These are phyloP conservation scores for Odontamblyopus lacepedii DNA, from an alignment of 2,797 vertebrate genomes.

Conservation along the genomic window DNA sequence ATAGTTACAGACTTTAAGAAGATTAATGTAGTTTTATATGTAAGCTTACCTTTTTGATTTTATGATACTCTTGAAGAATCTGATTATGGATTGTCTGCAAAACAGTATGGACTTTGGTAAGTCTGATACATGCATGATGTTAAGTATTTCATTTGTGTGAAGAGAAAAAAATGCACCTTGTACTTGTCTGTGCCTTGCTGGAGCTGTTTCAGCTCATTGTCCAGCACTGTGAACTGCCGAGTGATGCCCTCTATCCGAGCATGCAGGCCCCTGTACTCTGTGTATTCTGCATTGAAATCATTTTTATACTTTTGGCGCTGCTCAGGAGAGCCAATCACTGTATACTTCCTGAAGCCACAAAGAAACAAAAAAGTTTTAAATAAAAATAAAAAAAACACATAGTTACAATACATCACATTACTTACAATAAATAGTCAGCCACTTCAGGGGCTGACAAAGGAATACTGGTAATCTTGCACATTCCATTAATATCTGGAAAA, in stretches of 20 bases:
- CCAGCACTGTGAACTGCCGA: constrained; percentile 91
- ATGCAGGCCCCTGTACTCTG: constrained; percentile 91
- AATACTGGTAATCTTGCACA: constrained; percentile 86
- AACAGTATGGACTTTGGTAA: neutral
- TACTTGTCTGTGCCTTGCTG: constrained; percentile 92
- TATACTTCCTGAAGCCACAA: constrained; percentile 84
- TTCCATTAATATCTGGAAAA: constrained; percentile 88
- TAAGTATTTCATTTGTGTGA: neutral
- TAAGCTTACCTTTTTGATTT: constrained; percentile 94
- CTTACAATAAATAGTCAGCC: constrained; percentile 95
- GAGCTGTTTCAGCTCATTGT: constrained; percentile 92
- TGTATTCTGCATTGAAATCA: constrained; percentile 95
- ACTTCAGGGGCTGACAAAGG: constrained; percentile 87
- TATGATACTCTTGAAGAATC: constrained; percentile 96
- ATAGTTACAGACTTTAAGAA: neutral
- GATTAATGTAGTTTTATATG: neutral
- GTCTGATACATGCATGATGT: neutral
- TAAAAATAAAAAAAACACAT: neutral
- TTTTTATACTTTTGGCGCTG: constrained; percentile 97
- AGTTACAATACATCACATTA: constrained; percentile 38
- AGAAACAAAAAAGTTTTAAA: neutral
- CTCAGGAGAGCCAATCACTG: constrained; percentile 86
- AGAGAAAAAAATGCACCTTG: constrained; percentile 78
- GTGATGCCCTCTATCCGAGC: constrained; percentile 95
- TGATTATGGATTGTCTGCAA: constrained; percentile 94